These are phyloP conservation scores for Crenuchus spilurus DNA, from an alignment of 2,797 vertebrate species.

Conservation along the genomic window DNA sequence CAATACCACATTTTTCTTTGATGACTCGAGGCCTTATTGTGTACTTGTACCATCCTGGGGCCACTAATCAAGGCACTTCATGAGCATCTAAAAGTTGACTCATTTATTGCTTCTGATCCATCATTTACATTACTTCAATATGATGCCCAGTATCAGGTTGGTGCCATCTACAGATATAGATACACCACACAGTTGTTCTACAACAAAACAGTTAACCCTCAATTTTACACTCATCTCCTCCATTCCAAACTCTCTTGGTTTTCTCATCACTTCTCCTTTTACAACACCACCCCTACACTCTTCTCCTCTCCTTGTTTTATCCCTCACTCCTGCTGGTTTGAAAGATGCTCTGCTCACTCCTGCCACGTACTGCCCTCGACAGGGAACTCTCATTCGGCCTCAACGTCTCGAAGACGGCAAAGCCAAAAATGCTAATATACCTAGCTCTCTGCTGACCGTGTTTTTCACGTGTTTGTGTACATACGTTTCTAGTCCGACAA, in stretches of 20 bases:
- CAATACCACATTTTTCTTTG: too few species aligned
- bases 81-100: too few species aligned
- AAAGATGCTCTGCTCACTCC: slow-evolving; percentile 58
- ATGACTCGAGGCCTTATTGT: too few species aligned
- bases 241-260: slow-evolving; percentile 43
- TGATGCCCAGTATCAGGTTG: too few species aligned
- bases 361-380: slow-evolving; percentile 57
- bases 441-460: slow-evolving; percentile 68
- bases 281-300: slow-evolving; percentile 42
- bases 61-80: too few species aligned
- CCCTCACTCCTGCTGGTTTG: slow-evolving; percentile 65
- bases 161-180: too few species aligned
- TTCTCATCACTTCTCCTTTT: slow-evolving; percentile 54
- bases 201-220: too few species aligned
- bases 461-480: slow-evolving; percentile 66
- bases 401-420: slow-evolving; percentile 56
- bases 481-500: slow-evolving; percentile 57
- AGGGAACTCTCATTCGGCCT: slow-evolving; percentile 55
- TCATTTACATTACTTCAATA: too few species aligned
- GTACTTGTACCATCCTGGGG: too few species aligned
- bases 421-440: slow-evolving; percentile 63
- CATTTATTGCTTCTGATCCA: too few species aligned
- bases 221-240: slow-evolving; percentile 49
- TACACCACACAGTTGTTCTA: too few species aligned
- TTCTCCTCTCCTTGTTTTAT: slow-evolving; percentile 40